Percentiles rank a stretch among this genome's conserved stretches.
phyloP scores from a whole-genome alignment of 2,113 vertebrate genomes.

The Ptilonorhynchus violaceus region DNA sequence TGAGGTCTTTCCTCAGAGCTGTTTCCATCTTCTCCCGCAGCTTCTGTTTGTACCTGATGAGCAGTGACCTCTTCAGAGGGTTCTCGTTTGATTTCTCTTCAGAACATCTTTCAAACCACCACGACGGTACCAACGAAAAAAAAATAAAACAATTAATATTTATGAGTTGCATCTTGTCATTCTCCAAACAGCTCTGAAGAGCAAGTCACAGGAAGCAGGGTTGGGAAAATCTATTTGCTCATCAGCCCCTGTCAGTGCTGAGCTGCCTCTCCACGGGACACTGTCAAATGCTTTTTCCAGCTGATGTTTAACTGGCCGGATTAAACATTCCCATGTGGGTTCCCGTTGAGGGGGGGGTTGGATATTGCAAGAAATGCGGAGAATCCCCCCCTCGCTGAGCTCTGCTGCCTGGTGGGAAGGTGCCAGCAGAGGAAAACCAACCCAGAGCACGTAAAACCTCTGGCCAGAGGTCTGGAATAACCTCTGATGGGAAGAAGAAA shows the following conservation, averaged over 20 bases:
- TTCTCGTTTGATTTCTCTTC: not conserved
- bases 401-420: not conserved
- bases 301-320: conserved; percentile 18
- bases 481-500: not conserved
- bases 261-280: conserved; percentile 26
- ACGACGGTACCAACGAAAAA: rapidly evolving
- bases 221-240: conserved; percentile 26
- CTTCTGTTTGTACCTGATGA: not conserved
- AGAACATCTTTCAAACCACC: not conserved
- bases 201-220: not conserved
- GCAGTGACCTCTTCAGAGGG: not conserved
- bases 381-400: not conserved
- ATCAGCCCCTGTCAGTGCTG: not conserved
- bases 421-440: conserved; percentile 22
- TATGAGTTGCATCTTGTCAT: not conserved
- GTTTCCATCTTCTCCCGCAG: not conserved
- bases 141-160: not conserved
- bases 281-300: conserved; percentile 45
- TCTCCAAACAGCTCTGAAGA: not conserved
- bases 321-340: conserved; percentile 39
- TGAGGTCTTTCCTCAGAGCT: not conserved
- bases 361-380: not conserved
- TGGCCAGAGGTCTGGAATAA: not conserved
- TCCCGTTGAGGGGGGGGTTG: not conserved
- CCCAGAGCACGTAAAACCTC: not conserved